These are phyloP conservation scores for Portunus trituberculatus DNA, from an alignment of 1,140 invertebrate genomes.

Conservation along the genomic window DNA sequence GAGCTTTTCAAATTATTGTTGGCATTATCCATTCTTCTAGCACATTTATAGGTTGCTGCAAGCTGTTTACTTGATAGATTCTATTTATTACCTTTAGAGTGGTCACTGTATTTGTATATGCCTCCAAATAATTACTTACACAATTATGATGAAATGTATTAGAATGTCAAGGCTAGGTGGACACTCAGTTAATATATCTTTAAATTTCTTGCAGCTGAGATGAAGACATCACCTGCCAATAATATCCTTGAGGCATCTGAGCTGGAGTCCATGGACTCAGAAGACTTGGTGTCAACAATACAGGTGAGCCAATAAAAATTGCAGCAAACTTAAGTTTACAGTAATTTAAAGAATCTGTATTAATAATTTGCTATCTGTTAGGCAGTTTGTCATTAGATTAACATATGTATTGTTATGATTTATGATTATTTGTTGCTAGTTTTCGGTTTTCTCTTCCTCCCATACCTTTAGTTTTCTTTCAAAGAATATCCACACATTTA, in stretches of 20 bases:
- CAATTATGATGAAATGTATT: background rate
- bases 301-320: slow-evolving; percentile 60
- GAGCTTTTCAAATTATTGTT: too few species aligned
- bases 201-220: slow-evolving; percentile 58
- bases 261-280: slow-evolving; percentile 77
- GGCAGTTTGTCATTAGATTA: too few species aligned
- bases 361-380: too few species aligned
- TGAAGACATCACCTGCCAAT: slow-evolving; percentile 69
- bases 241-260: slow-evolving; percentile 72
- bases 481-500: too few species aligned
- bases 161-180: background rate
- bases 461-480: too few species aligned
- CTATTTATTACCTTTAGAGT: background rate
- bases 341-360: background rate
- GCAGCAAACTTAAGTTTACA: background rate
- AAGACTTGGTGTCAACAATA: slow-evolving; percentile 76
- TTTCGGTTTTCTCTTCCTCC: too few species aligned
- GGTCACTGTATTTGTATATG: background rate
- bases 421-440: too few species aligned
- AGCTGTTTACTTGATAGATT: too few species aligned
- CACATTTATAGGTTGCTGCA: too few species aligned
- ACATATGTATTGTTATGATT: too few species aligned
- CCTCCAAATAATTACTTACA: background rate
- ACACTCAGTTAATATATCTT: background rate
- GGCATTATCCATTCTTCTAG: too few species aligned